A percentile compares a stretch with the other conserved stretches of the same genome.
phyloP scores from a whole-genome alignment of 2,797 vertebrate species.

The Pagetopsis macropterus region DNA sequence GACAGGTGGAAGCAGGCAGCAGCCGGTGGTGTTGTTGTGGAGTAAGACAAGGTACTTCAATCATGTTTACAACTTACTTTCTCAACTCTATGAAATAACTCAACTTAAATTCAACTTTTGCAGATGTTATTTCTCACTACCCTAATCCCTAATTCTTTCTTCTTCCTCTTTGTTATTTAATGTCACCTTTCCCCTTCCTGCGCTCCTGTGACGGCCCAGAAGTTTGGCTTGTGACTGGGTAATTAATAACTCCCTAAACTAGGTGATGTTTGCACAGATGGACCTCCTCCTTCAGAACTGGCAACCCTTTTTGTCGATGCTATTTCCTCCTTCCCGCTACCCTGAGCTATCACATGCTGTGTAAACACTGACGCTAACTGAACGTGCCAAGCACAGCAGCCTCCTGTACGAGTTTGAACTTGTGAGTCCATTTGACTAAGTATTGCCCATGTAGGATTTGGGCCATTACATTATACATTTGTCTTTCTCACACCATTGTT shows the following conservation, averaged over 20 bases:
- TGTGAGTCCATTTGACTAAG: conserved; percentile 26
- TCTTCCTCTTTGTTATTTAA: conserved; percentile 20
- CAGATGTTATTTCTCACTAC: not conserved
- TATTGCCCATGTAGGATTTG: conserved; percentile 17
- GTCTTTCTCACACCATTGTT: not conserved
- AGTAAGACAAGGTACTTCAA: conserved; percentile 5
- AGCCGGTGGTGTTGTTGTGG: conserved; percentile 3
- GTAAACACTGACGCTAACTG: conserved; percentile 69
- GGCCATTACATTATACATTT: conserved; percentile 11
- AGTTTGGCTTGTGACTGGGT: conserved; percentile 53
- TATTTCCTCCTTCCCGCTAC: conserved; percentile 69
- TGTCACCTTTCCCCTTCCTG: conserved; percentile 7
- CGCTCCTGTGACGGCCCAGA: conserved; percentile 34
- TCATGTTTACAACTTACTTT: not conserved
- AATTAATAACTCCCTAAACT: conserved; percentile 77
- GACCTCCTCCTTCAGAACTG: conserved; percentile 73
- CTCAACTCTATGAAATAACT: not conserved
- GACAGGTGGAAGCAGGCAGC: no score
- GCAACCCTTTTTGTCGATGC: conserved; percentile 67
- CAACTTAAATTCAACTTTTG: not conserved
- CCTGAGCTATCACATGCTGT: conserved; percentile 71
- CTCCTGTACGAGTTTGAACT: conserved; percentile 33
- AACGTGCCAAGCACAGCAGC: conserved; percentile 65
- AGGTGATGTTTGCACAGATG: conserved; percentile 83
- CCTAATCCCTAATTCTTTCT: not conserved